Evolutionary conservation across 2,888 invertebrate genomes (phyloP).

Genomic region (Carterocephalus palaemon): DNA sequence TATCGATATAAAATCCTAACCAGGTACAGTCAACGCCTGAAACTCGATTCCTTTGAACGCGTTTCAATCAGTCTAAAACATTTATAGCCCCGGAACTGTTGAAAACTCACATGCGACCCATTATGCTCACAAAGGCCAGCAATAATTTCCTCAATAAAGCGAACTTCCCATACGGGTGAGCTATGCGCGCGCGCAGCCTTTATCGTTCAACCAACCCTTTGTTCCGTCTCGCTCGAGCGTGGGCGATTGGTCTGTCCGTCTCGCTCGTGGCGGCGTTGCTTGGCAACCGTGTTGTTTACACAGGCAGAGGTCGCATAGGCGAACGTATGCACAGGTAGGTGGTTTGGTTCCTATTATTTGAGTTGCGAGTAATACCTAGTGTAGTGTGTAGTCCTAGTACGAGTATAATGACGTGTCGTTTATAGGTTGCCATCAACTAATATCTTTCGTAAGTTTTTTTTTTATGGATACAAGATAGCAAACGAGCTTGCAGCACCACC

Average conservation of each 20-base stretch:
- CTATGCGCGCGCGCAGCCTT: conserved; percentile 50
- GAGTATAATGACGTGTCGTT: no score
- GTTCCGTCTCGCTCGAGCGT: conserved; percentile 24
- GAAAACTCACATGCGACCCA: conserved; percentile 9
- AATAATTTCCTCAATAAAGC: conserved; percentile 60
- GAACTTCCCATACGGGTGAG: conserved; percentile 40
- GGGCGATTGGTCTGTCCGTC: conserved; percentile 7
- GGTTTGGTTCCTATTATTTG: no score
- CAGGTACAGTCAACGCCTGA: not conserved
- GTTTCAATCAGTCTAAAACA: conserved; percentile 9
- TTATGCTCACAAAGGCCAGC: conserved; percentile 40
- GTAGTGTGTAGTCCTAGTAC: no score
- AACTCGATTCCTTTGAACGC: not conserved
- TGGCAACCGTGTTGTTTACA: conserved; percentile 43
- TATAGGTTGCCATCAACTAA: no score
- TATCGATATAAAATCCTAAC: not conserved
- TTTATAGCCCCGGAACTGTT: conserved; percentile 16
- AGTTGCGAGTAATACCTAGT: no score
- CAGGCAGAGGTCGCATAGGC: conserved; percentile 32
- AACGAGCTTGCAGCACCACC: no score
- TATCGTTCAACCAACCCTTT: conserved; percentile 54
- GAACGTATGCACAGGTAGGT: conserved; percentile 30
- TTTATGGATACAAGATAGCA: no score
- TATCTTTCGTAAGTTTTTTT: no score
- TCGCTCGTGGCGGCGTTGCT: conserved; percentile 37